Conservation (phyloP, 2,113 vertebrate genomes). For the Passer montanus region DNA sequence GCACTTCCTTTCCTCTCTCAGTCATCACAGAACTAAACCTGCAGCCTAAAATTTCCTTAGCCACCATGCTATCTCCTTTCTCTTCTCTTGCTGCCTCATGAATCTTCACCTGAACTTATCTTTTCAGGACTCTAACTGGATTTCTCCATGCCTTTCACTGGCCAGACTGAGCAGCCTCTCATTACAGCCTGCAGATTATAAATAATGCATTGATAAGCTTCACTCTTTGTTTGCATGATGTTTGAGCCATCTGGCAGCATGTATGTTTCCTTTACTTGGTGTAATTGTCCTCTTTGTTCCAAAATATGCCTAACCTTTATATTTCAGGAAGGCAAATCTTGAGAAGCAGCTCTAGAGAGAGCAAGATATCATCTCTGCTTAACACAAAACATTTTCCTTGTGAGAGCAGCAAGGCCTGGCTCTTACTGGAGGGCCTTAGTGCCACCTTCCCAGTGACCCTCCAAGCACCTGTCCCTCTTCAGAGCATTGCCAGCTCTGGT, state of each 20-base stretch:
- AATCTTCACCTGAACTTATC: not conserved
- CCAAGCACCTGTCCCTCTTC: not conserved
- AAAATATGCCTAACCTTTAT: not conserved
- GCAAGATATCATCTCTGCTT: not conserved
- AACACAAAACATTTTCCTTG: not conserved
- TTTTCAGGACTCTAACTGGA: not conserved
- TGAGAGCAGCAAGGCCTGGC: not conserved
- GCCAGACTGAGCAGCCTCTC: not conserved
- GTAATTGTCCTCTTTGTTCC: conserved; percentile 1
- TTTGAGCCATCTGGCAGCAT: not conserved
- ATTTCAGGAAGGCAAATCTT: not conserved
- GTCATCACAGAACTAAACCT: not conserved
- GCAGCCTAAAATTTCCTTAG: not conserved
- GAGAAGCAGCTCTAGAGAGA: not conserved
- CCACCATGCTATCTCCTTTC: not conserved
- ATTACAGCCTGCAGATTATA: not conserved
- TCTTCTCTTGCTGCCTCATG: not conserved
- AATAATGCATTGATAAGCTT: not conserved
- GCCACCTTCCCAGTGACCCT: not conserved
- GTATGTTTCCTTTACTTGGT: not conserved
- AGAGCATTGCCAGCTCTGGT: rapidly evolving
- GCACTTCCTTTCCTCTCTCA: not conserved
- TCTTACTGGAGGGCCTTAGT: not conserved
- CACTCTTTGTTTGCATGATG: not conserved
- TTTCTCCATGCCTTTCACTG: not conserved